phyloP scores from a whole-genome alignment of 2,113 vertebrate genomes.

The Isurus oxyrinchus region DNA sequence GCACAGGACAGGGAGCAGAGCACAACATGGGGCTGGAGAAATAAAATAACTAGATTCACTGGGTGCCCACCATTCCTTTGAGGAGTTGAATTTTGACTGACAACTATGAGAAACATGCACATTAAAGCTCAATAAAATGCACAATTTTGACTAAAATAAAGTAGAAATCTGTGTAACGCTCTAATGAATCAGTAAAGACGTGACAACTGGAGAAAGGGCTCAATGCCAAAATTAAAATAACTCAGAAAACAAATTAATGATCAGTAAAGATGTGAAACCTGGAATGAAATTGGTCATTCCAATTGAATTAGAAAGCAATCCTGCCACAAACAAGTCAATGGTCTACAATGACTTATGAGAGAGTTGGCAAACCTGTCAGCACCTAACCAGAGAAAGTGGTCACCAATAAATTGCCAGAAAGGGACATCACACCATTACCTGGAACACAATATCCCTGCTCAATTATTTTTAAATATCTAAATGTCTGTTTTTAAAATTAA shows the following conservation, averaged over 20 bases:
- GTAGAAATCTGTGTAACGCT: neutral
- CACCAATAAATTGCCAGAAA: no score
- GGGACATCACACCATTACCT: no score
- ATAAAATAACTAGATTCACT: neutral
- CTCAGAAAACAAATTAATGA: no score
- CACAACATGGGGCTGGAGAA: neutral
- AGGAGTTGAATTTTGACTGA: neutral
- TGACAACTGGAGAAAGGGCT: no score
- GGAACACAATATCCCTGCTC: neutral
- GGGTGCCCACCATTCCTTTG: neutral
- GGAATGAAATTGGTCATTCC: no score
- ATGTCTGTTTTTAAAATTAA: neutral
- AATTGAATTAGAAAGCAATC: no score
- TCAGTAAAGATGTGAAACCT: no score
- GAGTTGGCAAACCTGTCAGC: no score
- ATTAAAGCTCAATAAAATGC: neutral
- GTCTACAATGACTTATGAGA: no score
- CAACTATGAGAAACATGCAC: neutral
- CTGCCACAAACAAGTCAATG: no score
- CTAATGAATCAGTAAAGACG: neutral
- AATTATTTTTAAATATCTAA: neutral
- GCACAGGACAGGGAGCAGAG: neutral
- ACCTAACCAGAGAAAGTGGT: no score
- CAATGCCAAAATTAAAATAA: no score
- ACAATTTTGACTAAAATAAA: neutral